Conservation (phyloP, 2,888 invertebrate genomes). For the Leucophenga maculata region DNA sequence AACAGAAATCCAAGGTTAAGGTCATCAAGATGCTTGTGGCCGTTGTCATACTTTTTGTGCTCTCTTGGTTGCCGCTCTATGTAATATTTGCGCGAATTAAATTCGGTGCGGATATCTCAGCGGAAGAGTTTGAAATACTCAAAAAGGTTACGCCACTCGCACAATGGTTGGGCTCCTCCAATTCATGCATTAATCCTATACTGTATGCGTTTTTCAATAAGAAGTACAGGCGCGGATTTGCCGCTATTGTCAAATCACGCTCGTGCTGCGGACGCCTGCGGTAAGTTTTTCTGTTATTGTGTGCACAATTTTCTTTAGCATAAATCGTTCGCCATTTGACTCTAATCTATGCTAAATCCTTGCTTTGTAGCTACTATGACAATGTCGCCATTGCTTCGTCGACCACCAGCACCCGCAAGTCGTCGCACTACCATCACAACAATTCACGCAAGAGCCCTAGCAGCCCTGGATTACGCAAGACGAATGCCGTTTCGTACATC, state of each 20-base stretch:
- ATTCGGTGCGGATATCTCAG: conserved; percentile 80
- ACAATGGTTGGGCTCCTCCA: conserved; percentile 93
- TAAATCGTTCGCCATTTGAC: background rate
- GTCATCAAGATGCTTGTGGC: conserved; percentile 95
- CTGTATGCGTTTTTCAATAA: conserved; percentile 96
- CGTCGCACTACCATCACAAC: conserved; percentile 88
- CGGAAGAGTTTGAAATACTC: conserved; percentile 86
- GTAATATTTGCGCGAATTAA: conserved; percentile 90
- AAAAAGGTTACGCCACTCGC: conserved; percentile 89
- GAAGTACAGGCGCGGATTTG: conserved; percentile 91
- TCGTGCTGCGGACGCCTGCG: conserved; percentile 88
- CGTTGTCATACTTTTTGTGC: conserved; percentile 92
- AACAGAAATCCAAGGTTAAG: conserved; percentile 94
- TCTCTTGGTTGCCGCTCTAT: conserved; percentile 94
- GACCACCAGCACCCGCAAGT: conserved; percentile 87
- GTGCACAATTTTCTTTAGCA: too few relatives aligned
- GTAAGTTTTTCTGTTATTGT: too few relatives aligned
- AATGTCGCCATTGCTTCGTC: conserved; percentile 89
- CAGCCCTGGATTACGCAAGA: conserved; percentile 74
- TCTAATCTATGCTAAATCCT: background rate
- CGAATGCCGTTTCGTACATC: conserved; percentile 76
- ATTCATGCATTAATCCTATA: conserved; percentile 96
- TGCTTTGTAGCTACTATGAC: conserved; percentile 79
- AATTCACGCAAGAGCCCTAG: conserved; percentile 72
- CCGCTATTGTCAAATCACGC: conserved; percentile 88